These are phyloP conservation scores for Synanthedon andrenaeformis DNA, from an alignment of 2,888 invertebrate genomes.

Conservation along the genomic window DNA sequence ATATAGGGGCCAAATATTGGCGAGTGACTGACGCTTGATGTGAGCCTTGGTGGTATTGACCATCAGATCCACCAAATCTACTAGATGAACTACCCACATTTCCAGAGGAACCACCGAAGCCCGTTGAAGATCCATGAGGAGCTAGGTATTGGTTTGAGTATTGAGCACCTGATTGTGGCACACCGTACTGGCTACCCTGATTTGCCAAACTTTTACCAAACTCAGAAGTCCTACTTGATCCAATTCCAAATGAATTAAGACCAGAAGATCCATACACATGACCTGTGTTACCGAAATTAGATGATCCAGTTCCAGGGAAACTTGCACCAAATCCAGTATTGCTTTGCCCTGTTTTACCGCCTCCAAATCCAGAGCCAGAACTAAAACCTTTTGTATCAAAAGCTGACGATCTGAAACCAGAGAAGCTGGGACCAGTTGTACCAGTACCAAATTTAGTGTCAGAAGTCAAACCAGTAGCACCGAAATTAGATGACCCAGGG, in stretches of 20 bases:
- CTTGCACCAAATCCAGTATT: not conserved
- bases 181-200: not conserved
- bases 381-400: too few relatives aligned
- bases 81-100: not conserved
- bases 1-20: conserved; percentile 46
- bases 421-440: not conserved
- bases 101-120: not conserved
- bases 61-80: not conserved
- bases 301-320: too few relatives aligned
- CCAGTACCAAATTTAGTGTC: not conserved
- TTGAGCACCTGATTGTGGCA: not conserved
- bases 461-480: not conserved
- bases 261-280: too few relatives aligned
- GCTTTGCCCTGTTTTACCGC: too few relatives aligned
- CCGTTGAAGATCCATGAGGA: conserved; percentile 5
- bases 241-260: too few relatives aligned
- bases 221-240: too few relatives aligned
- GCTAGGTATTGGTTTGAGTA: conserved; percentile 4
- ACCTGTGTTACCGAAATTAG: too few relatives aligned
- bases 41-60: not conserved
- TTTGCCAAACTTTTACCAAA: not conserved
- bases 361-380: too few relatives aligned
- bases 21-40: conserved; percentile 13
- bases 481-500: not conserved
- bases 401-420: not conserved